Evolutionary conservation across 2,888 invertebrate species (phyloP), one percentile per base, ranked within the genome.

Genomic region (Andrena bucephala): DNA sequence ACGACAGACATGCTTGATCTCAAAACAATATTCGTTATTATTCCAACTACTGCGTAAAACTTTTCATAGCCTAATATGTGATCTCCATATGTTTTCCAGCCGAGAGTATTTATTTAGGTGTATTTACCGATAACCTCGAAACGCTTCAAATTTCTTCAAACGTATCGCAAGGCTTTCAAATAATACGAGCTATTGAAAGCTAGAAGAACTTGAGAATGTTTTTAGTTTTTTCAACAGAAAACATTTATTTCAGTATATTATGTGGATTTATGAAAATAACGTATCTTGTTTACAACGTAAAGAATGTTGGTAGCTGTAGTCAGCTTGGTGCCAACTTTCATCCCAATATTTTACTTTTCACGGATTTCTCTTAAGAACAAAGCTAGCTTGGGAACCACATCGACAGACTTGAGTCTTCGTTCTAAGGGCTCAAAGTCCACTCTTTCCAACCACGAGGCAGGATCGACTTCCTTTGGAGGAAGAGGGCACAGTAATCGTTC

Each of bases 401-500:
- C 59, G 6, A 76, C 81, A 8, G 75, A 82, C 24, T 75, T 78
- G 1, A 93, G 82, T 67, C 93, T 86, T 63, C 89, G 84, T 73
- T 94, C 94, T 4, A 94, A 87, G 2, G 84, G 85, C 50, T 92
- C 90, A 57, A 94, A 94, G 62, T 93, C 94, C 1, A 90, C 89
- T 50, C 85, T 88, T 71, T 94, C 94, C 31, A 94, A 89, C 93
- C 93, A 94, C 0, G 86, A 77, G 1, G 93, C 96, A 0, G 97
- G 96, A 94, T 97, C 97, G 27, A 94, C 94, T 1, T 96, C 95
- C 83, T 95, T 94, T 6, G 95, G 90, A 29, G 95, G 95, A 42
- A 96, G 94, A 0, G 95, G 94, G 57, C 96, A 96, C 63, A 96
- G 94, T 87, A 96, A 94, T 70, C 98, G 95, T 93, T 98, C 98